These are phyloP conservation scores for Holacanthella duospinosa DNA, from an alignment of 2,888 invertebrate species.

Conservation along the genomic window DNA sequence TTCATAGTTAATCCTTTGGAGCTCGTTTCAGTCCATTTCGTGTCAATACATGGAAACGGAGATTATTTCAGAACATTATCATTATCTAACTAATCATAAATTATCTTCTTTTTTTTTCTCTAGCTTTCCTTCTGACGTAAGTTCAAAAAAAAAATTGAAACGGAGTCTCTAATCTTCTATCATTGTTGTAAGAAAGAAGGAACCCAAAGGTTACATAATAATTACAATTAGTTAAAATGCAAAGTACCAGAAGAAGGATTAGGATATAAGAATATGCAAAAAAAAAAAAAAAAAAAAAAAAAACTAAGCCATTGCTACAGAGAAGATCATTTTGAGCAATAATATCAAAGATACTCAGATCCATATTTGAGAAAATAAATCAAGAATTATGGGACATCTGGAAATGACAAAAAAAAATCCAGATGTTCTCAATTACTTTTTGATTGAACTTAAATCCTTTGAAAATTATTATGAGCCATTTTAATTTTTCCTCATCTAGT, in stretches of 20 bases:
- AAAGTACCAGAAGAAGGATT: background rate
- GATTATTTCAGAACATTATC: background rate
- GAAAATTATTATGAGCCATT: background rate
- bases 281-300: background rate
- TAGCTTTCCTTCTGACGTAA: no score
- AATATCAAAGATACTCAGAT: no score
- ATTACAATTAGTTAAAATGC: no score
- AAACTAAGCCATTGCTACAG: background rate
- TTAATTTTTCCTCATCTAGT: background rate
- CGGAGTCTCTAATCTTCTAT: no score
- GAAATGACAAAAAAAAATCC: background rate
- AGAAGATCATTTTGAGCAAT: background rate
- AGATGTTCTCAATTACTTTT: slow-evolving; percentile 3
- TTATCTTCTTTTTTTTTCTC: no score
- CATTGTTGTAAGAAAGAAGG: no score
- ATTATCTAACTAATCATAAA: no score
- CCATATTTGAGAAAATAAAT: background rate
- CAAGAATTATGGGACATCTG: background rate
- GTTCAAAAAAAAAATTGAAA: no score
- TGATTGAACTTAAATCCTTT: background rate
- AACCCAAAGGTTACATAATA: no score
- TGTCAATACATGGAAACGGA: slow-evolving; percentile 6
- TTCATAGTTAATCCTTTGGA: no score
- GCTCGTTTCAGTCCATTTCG: slow-evolving; percentile 3
- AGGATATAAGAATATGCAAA: background rate